These are phyloP conservation scores for Polylopha cassiicola DNA, from an alignment of 2,888 invertebrate genomes.

Conservation along the genomic window DNA sequence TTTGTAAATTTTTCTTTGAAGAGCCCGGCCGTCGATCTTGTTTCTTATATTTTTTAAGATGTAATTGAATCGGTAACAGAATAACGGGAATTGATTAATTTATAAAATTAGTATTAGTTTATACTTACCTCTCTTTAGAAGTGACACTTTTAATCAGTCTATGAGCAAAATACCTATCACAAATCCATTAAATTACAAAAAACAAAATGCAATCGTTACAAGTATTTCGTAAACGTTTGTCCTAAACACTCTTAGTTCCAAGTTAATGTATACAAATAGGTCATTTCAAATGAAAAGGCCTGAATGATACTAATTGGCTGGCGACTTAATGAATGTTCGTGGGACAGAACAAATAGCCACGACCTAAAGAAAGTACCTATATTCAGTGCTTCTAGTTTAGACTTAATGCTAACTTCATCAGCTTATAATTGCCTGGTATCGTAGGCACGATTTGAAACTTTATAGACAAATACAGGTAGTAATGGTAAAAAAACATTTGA, in stretches of 20 bases:
- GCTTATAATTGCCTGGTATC: conserved; percentile 59
- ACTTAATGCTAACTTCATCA: conserved; percentile 40
- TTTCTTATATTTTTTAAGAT: conserved; percentile 11
- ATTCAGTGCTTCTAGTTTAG: conserved; percentile 50
- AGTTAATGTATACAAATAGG: conserved; percentile 28
- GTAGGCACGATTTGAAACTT: conserved; percentile 50
- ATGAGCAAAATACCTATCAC: too few species aligned
- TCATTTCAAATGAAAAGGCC: conserved; percentile 30
- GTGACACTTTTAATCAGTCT: background rate
- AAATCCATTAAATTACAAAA: too few species aligned
- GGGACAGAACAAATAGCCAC: too few species aligned
- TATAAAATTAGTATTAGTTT: too few species aligned
- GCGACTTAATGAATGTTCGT: conserved; percentile 28
- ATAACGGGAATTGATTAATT: too few species aligned
- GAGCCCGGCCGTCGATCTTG: conserved; percentile 18
- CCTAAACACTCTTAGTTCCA: background rate
- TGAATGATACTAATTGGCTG: conserved; percentile 30
- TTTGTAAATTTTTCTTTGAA: conserved; percentile 41
- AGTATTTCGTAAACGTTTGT: too few species aligned
- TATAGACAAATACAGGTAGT: conserved; percentile 4
- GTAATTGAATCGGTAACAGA: too few species aligned
- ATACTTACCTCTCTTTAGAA: too few species aligned
- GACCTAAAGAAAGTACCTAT: too few species aligned
- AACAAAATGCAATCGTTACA: too few species aligned
- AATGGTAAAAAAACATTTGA: too few species aligned